These are phyloP conservation scores for Rhagoletis pomonella DNA, from an alignment of 1,140 invertebrate genomes.

Conservation along the genomic window DNA sequence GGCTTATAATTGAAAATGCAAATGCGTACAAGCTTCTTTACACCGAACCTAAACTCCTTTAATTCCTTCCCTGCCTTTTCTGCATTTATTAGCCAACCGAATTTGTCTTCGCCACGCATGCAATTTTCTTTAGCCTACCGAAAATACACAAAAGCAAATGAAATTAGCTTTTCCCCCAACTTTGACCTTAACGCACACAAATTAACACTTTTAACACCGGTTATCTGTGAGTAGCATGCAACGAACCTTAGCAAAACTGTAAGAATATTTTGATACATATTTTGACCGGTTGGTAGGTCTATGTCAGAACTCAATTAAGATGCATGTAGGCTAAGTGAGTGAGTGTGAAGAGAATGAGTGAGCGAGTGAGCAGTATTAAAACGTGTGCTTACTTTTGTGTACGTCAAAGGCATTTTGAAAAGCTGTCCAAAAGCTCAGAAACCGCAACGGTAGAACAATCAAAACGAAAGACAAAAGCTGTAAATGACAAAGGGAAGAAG, in stretches of 20 bases:
- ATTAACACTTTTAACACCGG: slow-evolving; percentile 26
- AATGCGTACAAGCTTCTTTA: background rate
- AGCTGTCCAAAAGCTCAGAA: background rate
- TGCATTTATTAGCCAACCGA: background rate
- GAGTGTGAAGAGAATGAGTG: no score
- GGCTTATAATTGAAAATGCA: slow-evolving; percentile 37
- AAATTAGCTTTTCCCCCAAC: slow-evolving; percentile 4
- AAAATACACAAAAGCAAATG: background rate
- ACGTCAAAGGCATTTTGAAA: background rate
- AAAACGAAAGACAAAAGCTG: slow-evolving; percentile 1
- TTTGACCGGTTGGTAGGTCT: background rate
- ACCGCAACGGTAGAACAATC: slow-evolving; percentile 11
- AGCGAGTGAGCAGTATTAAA: no score
- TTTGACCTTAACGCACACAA: slow-evolving; percentile 7
- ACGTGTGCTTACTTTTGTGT: background rate
- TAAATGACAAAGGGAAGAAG: background rate
- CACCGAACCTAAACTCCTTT: background rate
- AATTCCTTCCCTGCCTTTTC: no score
- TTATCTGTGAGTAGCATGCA: slow-evolving; percentile 26
- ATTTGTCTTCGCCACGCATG: background rate
- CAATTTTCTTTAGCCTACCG: background rate
- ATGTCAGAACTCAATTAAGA: slow-evolving; percentile 7
- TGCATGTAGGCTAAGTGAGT: background rate
- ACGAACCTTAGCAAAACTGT: background rate
- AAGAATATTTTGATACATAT: background rate